Conservation (phyloP, 1,140 invertebrate species). For the Samia ricini region DNA sequence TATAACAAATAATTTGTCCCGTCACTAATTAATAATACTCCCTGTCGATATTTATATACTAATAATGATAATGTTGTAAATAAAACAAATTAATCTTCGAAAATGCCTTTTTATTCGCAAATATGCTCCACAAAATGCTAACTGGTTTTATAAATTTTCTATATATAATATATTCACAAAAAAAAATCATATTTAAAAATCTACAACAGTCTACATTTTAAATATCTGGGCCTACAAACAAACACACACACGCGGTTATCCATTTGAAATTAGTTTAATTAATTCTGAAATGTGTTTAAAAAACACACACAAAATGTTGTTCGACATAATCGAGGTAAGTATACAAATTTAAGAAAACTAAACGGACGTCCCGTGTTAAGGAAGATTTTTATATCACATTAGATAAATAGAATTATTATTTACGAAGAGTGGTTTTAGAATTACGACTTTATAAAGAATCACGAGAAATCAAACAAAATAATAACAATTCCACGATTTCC, state of each 20-base stretch:
- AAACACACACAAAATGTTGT: too few species aligned
- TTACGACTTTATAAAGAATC: too few species aligned
- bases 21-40: background rate
- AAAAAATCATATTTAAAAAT: constrained; percentile 13
- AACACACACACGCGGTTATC: too few species aligned
- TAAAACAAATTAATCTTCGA: constrained; percentile 43
- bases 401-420: constrained; percentile 19
- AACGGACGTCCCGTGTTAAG: background rate
- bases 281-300: too few species aligned
- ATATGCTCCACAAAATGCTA: constrained; percentile 71
- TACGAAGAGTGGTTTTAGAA: background rate
- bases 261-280: too few species aligned
- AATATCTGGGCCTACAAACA: background rate
- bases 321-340: too few species aligned
- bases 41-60: background rate
- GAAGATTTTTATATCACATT: constrained; percentile 38
- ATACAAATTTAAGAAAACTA: too few species aligned
- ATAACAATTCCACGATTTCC: too few species aligned
- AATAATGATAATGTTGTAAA: constrained; percentile 16
- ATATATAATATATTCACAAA: constrained; percentile 48
- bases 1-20: background rate
- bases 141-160: constrained; percentile 61
- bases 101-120: constrained; percentile 67
- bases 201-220: constrained; percentile 9
- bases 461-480: too few species aligned